Conservation (phyloP, 2,797 vertebrate species). For the Cryptoprocta ferox region DNA sequence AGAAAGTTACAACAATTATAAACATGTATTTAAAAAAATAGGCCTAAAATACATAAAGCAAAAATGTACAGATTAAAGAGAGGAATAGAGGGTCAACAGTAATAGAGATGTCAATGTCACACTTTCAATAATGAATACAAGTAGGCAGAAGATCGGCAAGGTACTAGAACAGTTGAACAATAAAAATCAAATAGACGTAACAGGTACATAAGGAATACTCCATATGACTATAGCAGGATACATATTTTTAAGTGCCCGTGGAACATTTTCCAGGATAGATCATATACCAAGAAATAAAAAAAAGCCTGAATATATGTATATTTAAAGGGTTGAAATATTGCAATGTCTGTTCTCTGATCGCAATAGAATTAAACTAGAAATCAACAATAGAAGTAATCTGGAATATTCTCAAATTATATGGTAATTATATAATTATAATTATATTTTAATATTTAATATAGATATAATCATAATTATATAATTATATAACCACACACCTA, state of each 20-base stretch:
- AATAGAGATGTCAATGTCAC: neutral
- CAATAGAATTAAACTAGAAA: neutral
- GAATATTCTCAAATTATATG: neutral
- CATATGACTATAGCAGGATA: neutral
- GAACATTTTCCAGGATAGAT: neutral
- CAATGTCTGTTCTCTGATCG: neutral
- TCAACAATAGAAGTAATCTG: neutral
- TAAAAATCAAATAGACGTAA: neutral
- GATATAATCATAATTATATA: too few relatives aligned
- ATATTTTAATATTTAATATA: too few relatives aligned
- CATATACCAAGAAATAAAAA: neutral
- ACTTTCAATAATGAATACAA: neutral
- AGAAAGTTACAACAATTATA: too few relatives aligned
- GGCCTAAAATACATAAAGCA: neutral
- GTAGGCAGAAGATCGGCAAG: neutral
- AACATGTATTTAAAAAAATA: too few relatives aligned
- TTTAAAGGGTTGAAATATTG: neutral
- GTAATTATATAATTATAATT: too few relatives aligned
- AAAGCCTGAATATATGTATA: neutral
- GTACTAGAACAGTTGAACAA: neutral
- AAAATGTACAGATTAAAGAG: neutral
- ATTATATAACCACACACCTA: neutral
- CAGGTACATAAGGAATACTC: neutral
- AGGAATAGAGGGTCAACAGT: neutral
- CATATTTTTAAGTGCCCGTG: neutral